A percentile compares a stretch with the other conserved stretches of the same genome.
Conservation (phyloP, 2,888 invertebrate species). For the Agriopis leucophaearia region DNA sequence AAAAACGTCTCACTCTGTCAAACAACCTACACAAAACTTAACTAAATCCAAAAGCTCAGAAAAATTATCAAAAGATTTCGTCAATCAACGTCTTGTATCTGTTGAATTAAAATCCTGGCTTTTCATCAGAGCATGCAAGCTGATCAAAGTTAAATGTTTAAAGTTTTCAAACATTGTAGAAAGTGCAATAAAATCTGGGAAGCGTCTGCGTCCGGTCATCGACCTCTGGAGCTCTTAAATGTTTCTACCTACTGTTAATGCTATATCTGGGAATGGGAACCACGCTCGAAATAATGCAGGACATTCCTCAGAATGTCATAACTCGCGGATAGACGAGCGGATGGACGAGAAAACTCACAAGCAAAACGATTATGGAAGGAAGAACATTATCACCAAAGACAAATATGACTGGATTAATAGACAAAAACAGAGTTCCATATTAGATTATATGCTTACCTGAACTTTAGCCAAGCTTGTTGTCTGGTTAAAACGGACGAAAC, state of each 20-base stretch:
- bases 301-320: slow-evolving; percentile 35
- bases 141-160: slow-evolving; percentile 25
- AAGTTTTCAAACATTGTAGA: slow-evolving; percentile 47
- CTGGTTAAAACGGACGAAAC: no score
- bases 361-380: background rate
- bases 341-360: slow-evolving; percentile 13
- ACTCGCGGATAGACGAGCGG: slow-evolving; percentile 16
- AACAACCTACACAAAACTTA: background rate
- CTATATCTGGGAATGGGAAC: slow-evolving; percentile 34
- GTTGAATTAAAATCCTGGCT: slow-evolving; percentile 1
- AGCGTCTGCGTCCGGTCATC: slow-evolving; percentile 56
- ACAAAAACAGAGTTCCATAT: no score
- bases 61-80: background rate
- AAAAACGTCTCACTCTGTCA: background rate
- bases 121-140: slow-evolving; percentile 11
- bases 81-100: slow-evolving; percentile 14
- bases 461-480: no score
- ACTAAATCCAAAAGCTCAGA: slow-evolving; percentile 2
- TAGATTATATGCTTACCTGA: no score
- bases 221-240: slow-evolving; percentile 51
- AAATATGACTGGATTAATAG: no score
- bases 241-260: slow-evolving; percentile 40
- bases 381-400: background rate
- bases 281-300: slow-evolving; percentile 33
- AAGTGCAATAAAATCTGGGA: slow-evolving; percentile 53